These are phyloP conservation scores for Ranitomeya variabilis DNA, from an alignment of 2,113 vertebrate genomes.

Conservation along the genomic window DNA sequence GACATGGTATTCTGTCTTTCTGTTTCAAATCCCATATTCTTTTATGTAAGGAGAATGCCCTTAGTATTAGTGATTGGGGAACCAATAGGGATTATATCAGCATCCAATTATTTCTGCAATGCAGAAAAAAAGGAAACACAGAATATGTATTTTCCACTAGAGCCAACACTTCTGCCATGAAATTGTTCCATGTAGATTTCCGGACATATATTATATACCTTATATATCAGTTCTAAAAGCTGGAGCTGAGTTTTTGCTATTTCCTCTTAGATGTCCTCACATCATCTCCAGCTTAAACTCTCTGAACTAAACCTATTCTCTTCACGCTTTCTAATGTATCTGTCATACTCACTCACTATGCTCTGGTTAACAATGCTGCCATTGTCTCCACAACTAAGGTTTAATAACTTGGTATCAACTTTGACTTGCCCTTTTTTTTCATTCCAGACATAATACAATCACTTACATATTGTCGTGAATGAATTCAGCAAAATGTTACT, in stretches of 20 bases:
- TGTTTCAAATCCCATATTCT: too few relatives aligned
- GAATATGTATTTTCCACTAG: background rate
- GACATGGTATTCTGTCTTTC: too few relatives aligned
- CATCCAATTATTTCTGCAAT: background rate
- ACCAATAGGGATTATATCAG: background rate
- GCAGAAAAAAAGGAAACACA: background rate
- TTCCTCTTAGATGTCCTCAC: conserved; percentile 6
- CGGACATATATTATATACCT: background rate
- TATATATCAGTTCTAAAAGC: background rate
- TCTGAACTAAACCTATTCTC: background rate
- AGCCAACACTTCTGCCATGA: background rate
- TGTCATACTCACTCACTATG: background rate
- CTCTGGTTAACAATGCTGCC: conserved; percentile 1
- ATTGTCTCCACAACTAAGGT: background rate
- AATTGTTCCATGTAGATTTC: background rate
- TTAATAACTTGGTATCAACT: background rate
- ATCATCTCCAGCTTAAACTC: conserved; percentile 13
- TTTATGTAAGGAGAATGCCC: too few relatives aligned
- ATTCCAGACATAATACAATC: background rate
- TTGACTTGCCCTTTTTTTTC: background rate
- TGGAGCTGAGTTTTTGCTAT: conserved; percentile 8
- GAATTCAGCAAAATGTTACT: background rate
- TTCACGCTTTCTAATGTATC: background rate
- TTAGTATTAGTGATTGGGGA: too few relatives aligned
- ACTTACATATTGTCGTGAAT: background rate